Conservation (phyloP, 1,140 invertebrate genomes). For the Cherax destructor region DNA sequence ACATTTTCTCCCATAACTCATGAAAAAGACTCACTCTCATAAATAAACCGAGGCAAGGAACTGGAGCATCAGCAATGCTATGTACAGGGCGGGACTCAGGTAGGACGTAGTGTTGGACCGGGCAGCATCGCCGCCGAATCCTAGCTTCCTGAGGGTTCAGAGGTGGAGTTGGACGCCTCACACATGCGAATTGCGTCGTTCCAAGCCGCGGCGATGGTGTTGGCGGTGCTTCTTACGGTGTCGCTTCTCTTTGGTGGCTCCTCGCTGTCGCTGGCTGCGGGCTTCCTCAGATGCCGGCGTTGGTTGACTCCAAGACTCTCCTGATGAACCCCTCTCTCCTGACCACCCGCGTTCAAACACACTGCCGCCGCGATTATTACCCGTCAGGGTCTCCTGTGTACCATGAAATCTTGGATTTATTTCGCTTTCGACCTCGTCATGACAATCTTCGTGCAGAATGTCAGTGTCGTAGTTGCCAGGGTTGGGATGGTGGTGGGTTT, state of each 20-base stretch:
- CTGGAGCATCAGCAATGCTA: slow-evolving; percentile 30
- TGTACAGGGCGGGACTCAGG: slow-evolving; percentile 40
- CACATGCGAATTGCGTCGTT: not conserved
- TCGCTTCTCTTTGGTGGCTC: slow-evolving; percentile 20
- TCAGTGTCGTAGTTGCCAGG: not conserved
- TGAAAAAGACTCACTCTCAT: slow-evolving; percentile 3
- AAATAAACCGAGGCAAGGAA: slow-evolving; percentile 39
- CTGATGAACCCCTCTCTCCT: not conserved
- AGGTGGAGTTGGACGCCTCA: not conserved
- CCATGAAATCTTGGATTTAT: not conserved
- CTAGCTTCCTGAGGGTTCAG: slow-evolving; percentile 1
- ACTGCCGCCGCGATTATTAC: not conserved
- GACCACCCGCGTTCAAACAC: not conserved
- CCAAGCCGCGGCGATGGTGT: not conserved
- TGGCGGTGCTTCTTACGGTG: slow-evolving; percentile 34
- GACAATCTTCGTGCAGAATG: not conserved
- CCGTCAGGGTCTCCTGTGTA: not conserved
- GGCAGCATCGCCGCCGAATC: not conserved
- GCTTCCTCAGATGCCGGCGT: not conserved
- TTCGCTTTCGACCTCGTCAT: not conserved
- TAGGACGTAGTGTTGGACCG: not conserved
- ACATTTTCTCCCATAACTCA: not conserved
- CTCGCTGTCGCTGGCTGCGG: slow-evolving; percentile 29
- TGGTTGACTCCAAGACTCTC: not conserved
- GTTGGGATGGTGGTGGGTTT: not conserved